Evolutionary conservation across 2,888 invertebrate genomes (phyloP), one percentile per base, ranked within the genome.

Genomic region (Drosophila barbarae): DNA sequence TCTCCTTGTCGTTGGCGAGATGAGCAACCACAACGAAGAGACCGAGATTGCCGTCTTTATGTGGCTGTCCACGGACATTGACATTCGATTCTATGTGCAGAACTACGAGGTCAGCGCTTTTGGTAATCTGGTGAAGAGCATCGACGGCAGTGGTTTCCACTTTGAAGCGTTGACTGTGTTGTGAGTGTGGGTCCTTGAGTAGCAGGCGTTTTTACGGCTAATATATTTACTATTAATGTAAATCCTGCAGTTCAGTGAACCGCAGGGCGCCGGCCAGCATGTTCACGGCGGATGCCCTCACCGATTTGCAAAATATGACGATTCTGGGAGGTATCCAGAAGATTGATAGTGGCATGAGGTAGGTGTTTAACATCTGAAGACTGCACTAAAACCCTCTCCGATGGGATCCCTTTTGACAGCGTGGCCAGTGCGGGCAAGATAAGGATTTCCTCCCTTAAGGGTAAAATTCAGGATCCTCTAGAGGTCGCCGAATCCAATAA

Each of bases 1-100:
- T 35, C 90, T 90, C 53, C 87, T 93, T n/a, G 90, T 94, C 63
- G 92, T 94, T 0, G 92, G 93, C 9, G 93, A 94, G 53, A 15
- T 67, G 1, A 63, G 51, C 30, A 67, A 71, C 12, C 28, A 51
- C 0, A n/a, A 6, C 1, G 36, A 74, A 36, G 65, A 73, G 5
- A 6, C 36, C 4, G 12, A 52, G 4, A 78, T 86, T 0, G 65
- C 76, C 0, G 85, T 88, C 3, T 88, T 88, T 46, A 21, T 89
- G 4, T 88, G 89, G 88, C 64, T 88, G 0, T 82, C 79, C n/a
- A 69, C 84, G 0, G 71, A 83, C 10, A 56, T 88, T 1, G 71
- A 87, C 38, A 71, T 82, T 0, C 42, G 58, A 0, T 65, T 35
- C 8, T 70, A 86, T 23, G 68, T 78, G 2, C 60, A 69, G 4